Base-by-base conservation (phyloP, 2,113 vertebrate genomes). In the Bos javanicus region DNA sequence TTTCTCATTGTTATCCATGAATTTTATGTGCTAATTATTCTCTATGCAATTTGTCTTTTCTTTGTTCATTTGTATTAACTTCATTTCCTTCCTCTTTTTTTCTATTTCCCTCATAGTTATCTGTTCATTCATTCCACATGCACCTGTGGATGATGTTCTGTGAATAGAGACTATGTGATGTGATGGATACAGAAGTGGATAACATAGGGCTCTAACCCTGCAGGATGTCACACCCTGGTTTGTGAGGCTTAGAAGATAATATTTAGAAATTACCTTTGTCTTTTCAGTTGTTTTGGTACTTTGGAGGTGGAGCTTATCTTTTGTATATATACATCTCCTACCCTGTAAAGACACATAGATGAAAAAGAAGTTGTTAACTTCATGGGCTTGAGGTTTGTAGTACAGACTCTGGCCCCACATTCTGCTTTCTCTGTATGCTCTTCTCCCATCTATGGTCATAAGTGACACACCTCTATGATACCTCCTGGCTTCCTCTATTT, bases 21-120 rank as follows among this genome's bases (percentile, higher is more conserved):
- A 57, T 93, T 95, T 97, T 89, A 43, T 48, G n/a, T 91, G 43
- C 25, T 91, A 54, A 56, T 88, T 85, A 54, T 86, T 91, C 15
- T 56, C 2, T 91, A 30, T 15, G 17, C 52, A 87, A 15, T 89
- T 94, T 91, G 5, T 26, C 50, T 80, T 86, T 74, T 83, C 43
- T n/a, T 7, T 19, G 54, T 87, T 7, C 14, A 17, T 89, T 54
- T 91, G 11, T 71, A 59, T 33, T 6, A 74, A 16, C 23, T 62
- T 85, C 54, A 30, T 91, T 28, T 74, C 19, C 4, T 36, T 33
- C 46, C 16, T 43, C 10, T 43, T 36, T 5, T n/a, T 54, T 71
- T 87, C n/a, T 91, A 17, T 9, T 80, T 95, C 19, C 91, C 95
- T 74, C 28, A 17, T 26, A 39, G 16, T 67, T 56, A 74, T 43